Base-by-base conservation (phyloP, 1,140 invertebrate genomes). In the Ceratina calcarata region DNA sequence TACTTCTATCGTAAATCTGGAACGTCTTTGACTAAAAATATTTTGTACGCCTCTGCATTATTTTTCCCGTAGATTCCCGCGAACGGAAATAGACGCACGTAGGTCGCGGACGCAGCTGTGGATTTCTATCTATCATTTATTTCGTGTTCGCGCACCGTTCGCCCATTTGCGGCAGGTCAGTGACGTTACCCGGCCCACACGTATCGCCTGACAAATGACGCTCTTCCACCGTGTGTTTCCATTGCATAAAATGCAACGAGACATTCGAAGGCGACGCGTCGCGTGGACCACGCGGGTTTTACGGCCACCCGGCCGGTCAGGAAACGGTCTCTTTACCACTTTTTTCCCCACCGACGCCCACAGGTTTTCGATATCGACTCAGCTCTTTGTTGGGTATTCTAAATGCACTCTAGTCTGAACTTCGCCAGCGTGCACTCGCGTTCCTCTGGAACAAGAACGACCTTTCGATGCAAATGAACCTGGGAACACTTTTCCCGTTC, bases 21-120 rank as follows among this genome's bases (percentile, higher is more conserved):
- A 18, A n/a, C 13, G 45, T 37, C 24, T 18, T 51, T 45, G 27
- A 12, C 16, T 67, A 7, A 37, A 73, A 77, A 65, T 71, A 75
- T 51, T 68, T 77, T 66, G 24, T 72, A 74, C 64, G 57, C 84
- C 45, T 72, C 65, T 66, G 20, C n/a, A 51, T 57, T n/a, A 58
- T 81, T 71, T 69, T 72, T 62, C 60, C 68, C 18, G 18, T 20
- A 53, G 49, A 65, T 77, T 37, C 13, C 37, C 24, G 7, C 6
- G 65, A 45, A 80, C 84, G 68, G 67, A 77, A 88, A 90, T 88
- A 89, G 86, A 87, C 83, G 80, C 62, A 88, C 87, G 87, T 88
- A 85, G 87, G 87, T 82, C 79, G 81, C 27, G 70, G 49, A 69
- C 62, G 66, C 81, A 75, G 81, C 83, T 81, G 84, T 67, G 77